Base-by-base conservation (phyloP, 2,888 invertebrate species). In the Deilephila elpenor region DNA sequence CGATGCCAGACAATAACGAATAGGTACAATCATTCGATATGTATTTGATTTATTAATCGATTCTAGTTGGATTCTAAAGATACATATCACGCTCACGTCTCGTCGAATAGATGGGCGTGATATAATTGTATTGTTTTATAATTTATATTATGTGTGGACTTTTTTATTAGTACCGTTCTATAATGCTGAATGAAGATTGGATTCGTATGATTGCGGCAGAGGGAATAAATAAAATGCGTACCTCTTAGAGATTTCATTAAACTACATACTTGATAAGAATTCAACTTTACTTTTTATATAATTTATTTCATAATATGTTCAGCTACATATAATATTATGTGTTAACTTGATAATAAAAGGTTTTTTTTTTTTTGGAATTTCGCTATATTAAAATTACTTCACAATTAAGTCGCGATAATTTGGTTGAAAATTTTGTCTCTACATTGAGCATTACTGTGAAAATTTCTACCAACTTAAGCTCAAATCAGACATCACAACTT, bases 41-140 rank as follows among this genome's bases (percentile, higher is more conserved):
- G 87, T 91, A 86, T 90, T 92, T 93, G 93, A 93, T 93, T 93
- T 93, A 93, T 93, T 90, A 91, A 89, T 84, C 87, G 84, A 85
- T 84, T 84, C 84, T 82, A 75, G 81, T 80, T 79, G 85, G 80
- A 80, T 77, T 76, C 76, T 73, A 75, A 72, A 83, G 86, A 87
- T 87, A 82, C 78, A 80, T 83, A 84, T 84, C 77, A 79, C 73
- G 80, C 77, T 76, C 81, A 77, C 73, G 75, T 77, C 74, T 75
- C 75, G 77, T 79, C 64, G 72, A 80, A 84, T 84, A 79, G 83
- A 86, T 87, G 84, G 84, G 83, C 83, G 88, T 82, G 77, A 78
- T 82, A 75, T 79, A 83, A 82, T 85, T 86, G 84, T 86, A 85
- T 85, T 77, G 75, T 78, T 78, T 76, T 74, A 72, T 72, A 74